These are phyloP conservation scores for Axis porcinus DNA, from an alignment of 2,113 vertebrate genomes.

Conservation along the genomic window DNA sequence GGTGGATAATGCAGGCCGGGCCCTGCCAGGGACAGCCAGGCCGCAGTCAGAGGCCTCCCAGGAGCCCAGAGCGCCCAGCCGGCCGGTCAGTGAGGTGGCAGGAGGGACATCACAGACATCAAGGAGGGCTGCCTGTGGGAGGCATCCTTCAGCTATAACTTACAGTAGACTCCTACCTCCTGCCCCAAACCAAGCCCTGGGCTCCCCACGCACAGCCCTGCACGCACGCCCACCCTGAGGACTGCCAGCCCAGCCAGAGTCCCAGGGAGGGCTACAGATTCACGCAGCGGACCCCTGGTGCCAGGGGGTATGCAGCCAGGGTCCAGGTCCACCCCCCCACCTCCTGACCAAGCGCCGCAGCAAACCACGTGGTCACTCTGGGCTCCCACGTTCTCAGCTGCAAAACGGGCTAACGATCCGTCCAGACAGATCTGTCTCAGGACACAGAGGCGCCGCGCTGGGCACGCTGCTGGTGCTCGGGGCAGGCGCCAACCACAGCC, in stretches of 20 bases:
- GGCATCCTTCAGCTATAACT: background rate
- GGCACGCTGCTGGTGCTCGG: fast-evolving
- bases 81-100: fast-evolving
- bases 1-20: background rate
- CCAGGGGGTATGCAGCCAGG: background rate
- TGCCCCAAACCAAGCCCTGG: background rate
- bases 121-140: background rate
- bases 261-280: background rate
- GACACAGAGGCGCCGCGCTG: fast-evolving
- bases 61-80: background rate
- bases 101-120: background rate
- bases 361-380: background rate
- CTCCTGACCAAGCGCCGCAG: background rate
- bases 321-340: background rate
- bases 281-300: fast-evolving
- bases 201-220: fast-evolving
- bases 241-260: background rate
- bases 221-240: fast-evolving
- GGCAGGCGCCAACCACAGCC: fast-evolving
- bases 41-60: background rate
- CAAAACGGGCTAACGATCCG: fast-evolving
- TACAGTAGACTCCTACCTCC: too few relatives aligned
- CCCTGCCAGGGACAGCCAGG: background rate
- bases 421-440: fast-evolving
- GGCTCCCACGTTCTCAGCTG: fast-evolving